Conservation (phyloP, 2,888 invertebrate species). For the Sphaeridia pumilis region DNA sequence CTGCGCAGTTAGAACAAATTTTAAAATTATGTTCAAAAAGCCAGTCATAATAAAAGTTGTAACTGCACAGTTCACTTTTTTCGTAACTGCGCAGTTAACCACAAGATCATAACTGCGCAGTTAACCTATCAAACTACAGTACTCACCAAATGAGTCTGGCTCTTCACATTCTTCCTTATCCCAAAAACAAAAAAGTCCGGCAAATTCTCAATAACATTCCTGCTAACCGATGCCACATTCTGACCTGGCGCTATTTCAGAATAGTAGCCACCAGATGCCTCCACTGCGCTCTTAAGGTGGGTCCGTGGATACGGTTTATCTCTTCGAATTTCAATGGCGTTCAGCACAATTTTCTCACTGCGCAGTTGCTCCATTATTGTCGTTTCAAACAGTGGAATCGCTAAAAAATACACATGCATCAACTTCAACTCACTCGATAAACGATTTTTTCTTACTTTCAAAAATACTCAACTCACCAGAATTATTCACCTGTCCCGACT, state of each 20-base stretch:
- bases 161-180: background rate
- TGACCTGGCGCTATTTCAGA: background rate
- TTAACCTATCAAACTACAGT: no score
- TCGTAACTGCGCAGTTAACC: no score
- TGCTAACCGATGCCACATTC: background rate
- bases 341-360: slow-evolving; percentile 2
- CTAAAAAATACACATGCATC: no score
- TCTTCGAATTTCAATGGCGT: slow-evolving; percentile 9
- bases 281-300: background rate
- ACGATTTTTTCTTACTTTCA: no score
- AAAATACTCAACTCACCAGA: no score
- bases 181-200: background rate
- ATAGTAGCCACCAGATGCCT: slow-evolving; percentile 1
- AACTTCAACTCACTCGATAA: no score
- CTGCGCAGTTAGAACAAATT: no score
- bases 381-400: background rate
- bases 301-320: background rate
- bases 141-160: no score
- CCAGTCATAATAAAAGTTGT: background rate
- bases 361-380: background rate
- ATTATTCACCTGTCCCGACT: background rate
- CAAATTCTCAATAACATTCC: background rate
- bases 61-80: background rate
- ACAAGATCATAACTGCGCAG: no score
- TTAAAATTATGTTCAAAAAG: no score